These are phyloP conservation scores for Spermophilus dauricus DNA, from an alignment of 2,113 vertebrate species.

Conservation along the genomic window DNA sequence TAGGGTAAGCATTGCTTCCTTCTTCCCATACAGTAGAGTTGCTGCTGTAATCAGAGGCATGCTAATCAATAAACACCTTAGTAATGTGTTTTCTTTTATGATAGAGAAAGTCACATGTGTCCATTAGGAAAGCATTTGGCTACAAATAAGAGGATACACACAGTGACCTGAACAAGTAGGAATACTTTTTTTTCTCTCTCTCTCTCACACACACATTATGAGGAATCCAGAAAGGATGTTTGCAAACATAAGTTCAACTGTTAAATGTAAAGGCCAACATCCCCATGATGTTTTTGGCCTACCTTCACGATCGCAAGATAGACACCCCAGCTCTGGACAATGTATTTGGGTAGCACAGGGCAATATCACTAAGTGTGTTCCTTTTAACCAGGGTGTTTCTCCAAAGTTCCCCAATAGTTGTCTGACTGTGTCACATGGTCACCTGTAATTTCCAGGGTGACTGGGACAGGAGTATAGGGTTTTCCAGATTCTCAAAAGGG, in stretches of 20 bases:
- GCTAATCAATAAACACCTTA: not conserved
- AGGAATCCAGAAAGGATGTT: not conserved
- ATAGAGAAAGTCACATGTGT: not conserved
- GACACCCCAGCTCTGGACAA: not conserved
- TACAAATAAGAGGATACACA: not conserved
- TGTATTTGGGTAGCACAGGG: not conserved
- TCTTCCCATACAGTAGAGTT: not conserved
- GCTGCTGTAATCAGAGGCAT: not conserved
- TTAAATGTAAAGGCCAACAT: not conserved
- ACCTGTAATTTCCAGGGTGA: not conserved
- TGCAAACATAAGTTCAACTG: not conserved
- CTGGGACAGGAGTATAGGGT: not conserved
- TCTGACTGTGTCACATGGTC: not conserved
- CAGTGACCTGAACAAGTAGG: not conserved
- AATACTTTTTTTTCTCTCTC: not conserved
- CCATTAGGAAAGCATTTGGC: not conserved
- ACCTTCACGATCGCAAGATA: not conserved
- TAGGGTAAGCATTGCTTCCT: not conserved
- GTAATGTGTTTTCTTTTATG: not conserved
- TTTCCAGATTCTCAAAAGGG: not conserved
- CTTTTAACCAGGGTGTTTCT: not conserved
- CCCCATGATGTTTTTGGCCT: not conserved
- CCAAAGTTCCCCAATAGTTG: not conserved
- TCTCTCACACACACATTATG: too few relatives aligned
- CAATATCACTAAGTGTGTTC: not conserved